Conservation (phyloP, 2,797 vertebrate species). For the Onychomys arenicola region DNA sequence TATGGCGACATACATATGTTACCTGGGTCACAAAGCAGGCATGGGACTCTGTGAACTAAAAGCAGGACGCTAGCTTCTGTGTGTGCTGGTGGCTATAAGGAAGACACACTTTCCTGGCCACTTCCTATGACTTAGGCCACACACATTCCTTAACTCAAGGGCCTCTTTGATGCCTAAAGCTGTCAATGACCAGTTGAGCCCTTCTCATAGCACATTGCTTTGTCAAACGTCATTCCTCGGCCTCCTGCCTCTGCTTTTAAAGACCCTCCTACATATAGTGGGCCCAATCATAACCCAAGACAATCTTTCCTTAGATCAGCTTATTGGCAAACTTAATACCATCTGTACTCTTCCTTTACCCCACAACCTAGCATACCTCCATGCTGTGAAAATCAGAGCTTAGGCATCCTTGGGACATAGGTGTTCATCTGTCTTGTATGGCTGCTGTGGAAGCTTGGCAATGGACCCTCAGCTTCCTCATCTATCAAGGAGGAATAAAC, state of each 20-base stretch:
- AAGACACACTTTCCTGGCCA: not conserved
- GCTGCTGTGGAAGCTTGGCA: not conserved
- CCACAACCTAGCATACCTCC: not conserved
- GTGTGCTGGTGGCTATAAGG: fast-evolving
- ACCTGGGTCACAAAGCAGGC: not conserved
- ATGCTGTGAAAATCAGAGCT: not conserved
- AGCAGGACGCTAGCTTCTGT: not conserved
- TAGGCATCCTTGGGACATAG: not conserved
- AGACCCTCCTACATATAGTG: not conserved
- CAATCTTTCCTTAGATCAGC: not conserved
- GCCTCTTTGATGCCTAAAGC: not conserved
- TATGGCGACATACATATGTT: not conserved
- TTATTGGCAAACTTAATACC: not conserved
- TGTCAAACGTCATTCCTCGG: not conserved
- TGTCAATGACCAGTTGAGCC: not conserved
- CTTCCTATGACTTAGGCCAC: not conserved
- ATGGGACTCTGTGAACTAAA: not conserved
- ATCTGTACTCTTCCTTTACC: not conserved
- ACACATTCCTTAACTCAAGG: not conserved
- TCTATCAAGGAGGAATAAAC: not conserved
- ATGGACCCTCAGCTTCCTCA: not conserved
- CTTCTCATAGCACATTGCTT: not conserved
- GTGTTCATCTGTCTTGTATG: not conserved
- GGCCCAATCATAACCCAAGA: not conserved
- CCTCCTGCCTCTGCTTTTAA: not conserved